A percentile compares a stretch with the other conserved stretches of the same genome.
phyloP scores from a whole-genome alignment of 2,113 vertebrate genomes.

The Clupea harengus region DNA sequence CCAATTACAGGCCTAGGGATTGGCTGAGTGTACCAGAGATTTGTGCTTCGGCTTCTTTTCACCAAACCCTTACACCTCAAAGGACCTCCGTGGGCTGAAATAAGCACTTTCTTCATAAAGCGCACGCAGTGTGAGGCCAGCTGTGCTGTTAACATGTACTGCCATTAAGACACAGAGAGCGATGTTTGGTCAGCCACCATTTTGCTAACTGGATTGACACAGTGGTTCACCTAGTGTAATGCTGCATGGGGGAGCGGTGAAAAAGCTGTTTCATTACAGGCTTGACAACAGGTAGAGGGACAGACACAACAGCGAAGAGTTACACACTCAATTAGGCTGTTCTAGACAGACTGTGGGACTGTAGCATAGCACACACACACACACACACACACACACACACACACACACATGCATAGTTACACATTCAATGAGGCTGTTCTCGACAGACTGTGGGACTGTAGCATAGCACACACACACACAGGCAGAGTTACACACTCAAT shows the following conservation, averaged over 20 bases:
- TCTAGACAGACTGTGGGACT: too few relatives aligned
- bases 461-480: conserved; percentile 6
- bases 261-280: too few relatives aligned
- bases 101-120: neutral
- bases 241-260: too few relatives aligned
- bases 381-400: conserved; percentile 33
- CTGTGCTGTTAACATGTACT: neutral
- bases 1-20: neutral
- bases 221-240: neutral
- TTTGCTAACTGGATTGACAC: neutral
- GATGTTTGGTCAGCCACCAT: neutral
- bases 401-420: conserved; percentile 1
- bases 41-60: neutral
- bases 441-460: too few relatives aligned
- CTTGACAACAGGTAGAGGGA: conserved; percentile 37
- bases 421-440: too few relatives aligned
- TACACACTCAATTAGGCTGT: neutral
- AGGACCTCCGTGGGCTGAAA: neutral
- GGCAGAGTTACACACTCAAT: too few relatives aligned
- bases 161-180: too few relatives aligned
- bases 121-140: neutral
- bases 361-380: conserved; percentile 23
- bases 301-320: conserved; percentile 39
- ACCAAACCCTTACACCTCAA: neutral
- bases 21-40: neutral